Evolutionary conservation across 2,888 invertebrate species (phyloP), one percentile per base, ranked within the genome.

Genomic region (Andrena chrysosceles): DNA sequence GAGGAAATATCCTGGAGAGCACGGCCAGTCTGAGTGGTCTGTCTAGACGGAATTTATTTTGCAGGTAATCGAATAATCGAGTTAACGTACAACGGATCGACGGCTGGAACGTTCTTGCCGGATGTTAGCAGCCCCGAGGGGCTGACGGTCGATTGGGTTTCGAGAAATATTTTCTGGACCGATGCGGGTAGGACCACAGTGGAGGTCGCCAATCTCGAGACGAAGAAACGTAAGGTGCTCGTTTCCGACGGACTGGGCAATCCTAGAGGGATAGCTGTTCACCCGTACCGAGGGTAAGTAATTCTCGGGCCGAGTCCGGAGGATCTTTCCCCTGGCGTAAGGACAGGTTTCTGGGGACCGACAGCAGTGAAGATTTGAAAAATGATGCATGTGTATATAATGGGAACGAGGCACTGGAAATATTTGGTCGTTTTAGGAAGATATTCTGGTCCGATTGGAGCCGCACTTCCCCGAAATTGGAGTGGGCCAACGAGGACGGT

Each of bases 381-480:
- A 7, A 7, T 2, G n/a, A 8, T n/a, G 26, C 20, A 6, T 52
- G 13, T 7, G 3, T 26, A 7, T n/a, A 26, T 35, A 35, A 69
- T 70, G 23, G 26, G 0, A 35, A 31, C 2, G 23, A 26, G 16
- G 8, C 2, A 33, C 1, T n/a, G 16, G 23, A 62, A 70, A 54
- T 54, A 20, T 31, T 75, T 20, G 5, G 2, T 42, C 52, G 86
- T 94, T 94, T 6, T 93, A 98, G 99, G 54, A 98, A 98, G 95
- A 95, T 99, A 83, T 99, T 98, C 94, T 99, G 99, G 99, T 97
- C 98, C 0, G 99, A 99, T 94, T 99, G 99, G 99, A 97, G 98
- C 94, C 96, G 99, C 31, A 95, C 95, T 6, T 95, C 96, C 60
- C 99, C 99, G 0, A 98, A 98, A 95, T 98, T 99, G 87, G 99